Evolutionary conservation across 2,113 vertebrate species (phyloP).

Genomic region (Corydoras sp.): DNA sequence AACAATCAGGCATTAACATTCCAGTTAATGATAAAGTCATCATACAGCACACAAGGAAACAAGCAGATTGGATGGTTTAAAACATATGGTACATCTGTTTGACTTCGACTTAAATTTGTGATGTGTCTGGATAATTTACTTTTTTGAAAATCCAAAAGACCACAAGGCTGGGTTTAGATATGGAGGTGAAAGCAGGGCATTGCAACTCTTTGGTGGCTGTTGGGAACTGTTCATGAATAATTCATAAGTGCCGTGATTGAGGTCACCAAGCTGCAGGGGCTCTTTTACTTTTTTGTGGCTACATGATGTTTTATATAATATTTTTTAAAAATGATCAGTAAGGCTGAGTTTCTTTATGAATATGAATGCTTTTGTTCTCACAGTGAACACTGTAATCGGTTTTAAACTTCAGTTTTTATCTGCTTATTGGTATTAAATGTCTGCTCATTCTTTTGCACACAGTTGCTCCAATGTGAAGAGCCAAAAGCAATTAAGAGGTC

Average conservation of each 20-base stretch:
- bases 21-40: too few relatives aligned
- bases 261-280: constrained; percentile 5
- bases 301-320: neutral
- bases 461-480: too few relatives aligned
- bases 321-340: neutral
- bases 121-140: neutral
- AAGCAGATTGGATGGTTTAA: neutral
- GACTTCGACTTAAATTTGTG: too few relatives aligned
- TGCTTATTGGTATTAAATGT: neutral
- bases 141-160: neutral
- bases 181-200: neutral
- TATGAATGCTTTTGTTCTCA: neutral
- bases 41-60: too few relatives aligned
- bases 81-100: too few relatives aligned
- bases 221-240: constrained; percentile 19
- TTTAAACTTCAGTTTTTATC: too few relatives aligned
- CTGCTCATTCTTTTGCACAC: too few relatives aligned
- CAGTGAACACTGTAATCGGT: too few relatives aligned
- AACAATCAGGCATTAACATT: too few relatives aligned
- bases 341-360: neutral
- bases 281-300: constrained; percentile 3
- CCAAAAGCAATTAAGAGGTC: too few relatives aligned
- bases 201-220: constrained; percentile 1
- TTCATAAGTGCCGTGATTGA: constrained; percentile 13
- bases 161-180: neutral